Evolutionary conservation across 2,888 invertebrate species (phyloP).

Genomic region (Eucera pruinosa): DNA sequence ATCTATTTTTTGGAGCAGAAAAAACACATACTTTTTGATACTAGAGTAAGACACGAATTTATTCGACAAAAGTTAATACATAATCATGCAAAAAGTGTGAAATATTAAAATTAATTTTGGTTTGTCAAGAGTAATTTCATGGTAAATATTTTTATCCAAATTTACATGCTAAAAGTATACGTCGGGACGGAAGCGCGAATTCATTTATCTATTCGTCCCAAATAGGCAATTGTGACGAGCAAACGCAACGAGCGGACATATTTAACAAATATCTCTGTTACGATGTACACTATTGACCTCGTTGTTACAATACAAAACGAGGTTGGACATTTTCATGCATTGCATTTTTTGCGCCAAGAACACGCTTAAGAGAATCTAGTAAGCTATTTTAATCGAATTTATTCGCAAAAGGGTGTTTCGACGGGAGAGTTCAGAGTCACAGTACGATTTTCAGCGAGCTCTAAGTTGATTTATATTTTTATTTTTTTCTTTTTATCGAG

Average conservation of each 20-base stretch:
- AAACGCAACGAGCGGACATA: not conserved
- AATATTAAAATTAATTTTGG: too few species aligned
- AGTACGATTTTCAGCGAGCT: conserved; percentile 17
- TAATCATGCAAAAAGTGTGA: too few species aligned
- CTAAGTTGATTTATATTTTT: conserved; percentile 1
- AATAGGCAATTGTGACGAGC: not conserved
- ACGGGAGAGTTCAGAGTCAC: not conserved
- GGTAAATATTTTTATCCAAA: not conserved
- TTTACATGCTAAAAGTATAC: not conserved
- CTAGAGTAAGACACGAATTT: too few species aligned
- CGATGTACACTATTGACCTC: conserved; percentile 1
- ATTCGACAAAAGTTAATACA: too few species aligned
- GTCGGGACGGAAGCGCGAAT: not conserved
- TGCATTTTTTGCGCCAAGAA: not conserved
- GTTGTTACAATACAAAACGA: not conserved
- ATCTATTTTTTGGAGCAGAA: too few species aligned
- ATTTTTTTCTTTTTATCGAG: not conserved
- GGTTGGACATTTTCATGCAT: not conserved
- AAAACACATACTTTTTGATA: too few species aligned
- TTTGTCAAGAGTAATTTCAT: not conserved
- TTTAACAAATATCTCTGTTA: conserved; percentile 24
- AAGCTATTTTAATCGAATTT: conserved; percentile 7
- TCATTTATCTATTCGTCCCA: not conserved
- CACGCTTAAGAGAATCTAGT: not conserved
- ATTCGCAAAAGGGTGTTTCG: not conserved